Conservation (phyloP, 2,113 vertebrate species). For the Poecilia latipinna region DNA sequence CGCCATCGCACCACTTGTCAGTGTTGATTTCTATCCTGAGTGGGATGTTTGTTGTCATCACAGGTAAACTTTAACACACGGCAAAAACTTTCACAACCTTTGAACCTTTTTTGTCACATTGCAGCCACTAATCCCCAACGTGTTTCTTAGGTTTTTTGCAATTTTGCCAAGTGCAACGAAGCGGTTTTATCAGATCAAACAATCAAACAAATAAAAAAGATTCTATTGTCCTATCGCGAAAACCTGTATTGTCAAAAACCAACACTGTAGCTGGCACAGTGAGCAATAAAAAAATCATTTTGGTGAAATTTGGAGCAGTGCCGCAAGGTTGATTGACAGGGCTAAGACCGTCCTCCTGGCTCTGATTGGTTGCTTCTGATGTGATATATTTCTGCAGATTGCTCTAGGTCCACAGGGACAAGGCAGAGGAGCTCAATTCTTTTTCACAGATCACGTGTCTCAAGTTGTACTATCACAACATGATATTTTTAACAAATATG, state of each 20-base stretch:
- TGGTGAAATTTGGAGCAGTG: too few relatives aligned
- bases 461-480: too few relatives aligned
- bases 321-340: too few relatives aligned
- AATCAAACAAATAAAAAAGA: not conserved
- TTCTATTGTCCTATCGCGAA: not conserved
- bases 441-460: too few relatives aligned
- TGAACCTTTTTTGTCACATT: not conserved
- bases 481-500: too few relatives aligned
- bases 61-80: slow-evolving; percentile 61
- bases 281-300: too few relatives aligned
- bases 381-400: too few relatives aligned
- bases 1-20: slow-evolving; percentile 42
- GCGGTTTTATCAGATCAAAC: not conserved
- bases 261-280: too few relatives aligned
- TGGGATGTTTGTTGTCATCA: slow-evolving; percentile 59
- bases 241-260: not conserved
- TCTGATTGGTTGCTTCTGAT: too few relatives aligned
- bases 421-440: too few relatives aligned
- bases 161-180: not conserved
- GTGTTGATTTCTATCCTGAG: slow-evolving; percentile 62
- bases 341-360: too few relatives aligned
- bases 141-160: not conserved
- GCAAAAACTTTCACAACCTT: not conserved
- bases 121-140: not conserved
- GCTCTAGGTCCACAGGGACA: too few relatives aligned